These are phyloP conservation scores for Bubo scandiacus DNA, from an alignment of 2,113 vertebrate species.

Conservation along the genomic window DNA sequence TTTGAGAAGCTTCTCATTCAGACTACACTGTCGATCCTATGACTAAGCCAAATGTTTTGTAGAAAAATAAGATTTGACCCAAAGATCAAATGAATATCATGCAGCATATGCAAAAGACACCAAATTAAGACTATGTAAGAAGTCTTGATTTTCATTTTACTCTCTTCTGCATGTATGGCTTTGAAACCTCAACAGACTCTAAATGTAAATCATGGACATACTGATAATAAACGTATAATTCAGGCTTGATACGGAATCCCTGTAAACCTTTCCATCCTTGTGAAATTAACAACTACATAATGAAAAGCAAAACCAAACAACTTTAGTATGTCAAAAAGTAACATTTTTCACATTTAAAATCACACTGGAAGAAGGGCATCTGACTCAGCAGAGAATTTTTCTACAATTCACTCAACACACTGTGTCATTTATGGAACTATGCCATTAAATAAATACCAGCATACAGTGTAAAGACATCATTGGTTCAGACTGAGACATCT, in stretches of 20 bases:
- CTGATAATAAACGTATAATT: background rate
- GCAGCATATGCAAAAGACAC: background rate
- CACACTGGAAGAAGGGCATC: background rate
- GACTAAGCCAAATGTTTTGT: background rate
- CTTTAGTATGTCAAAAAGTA: background rate
- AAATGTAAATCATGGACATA: background rate
- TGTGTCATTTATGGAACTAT: background rate
- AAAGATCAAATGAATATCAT: background rate
- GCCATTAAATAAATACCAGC: background rate
- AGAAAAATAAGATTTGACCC: background rate
- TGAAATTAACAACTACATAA: background rate
- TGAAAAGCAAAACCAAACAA: background rate
- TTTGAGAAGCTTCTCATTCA: background rate
- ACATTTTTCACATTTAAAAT: background rate
- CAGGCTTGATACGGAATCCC: background rate
- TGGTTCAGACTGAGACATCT: background rate
- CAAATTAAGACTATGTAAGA: background rate
- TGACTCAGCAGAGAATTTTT: background rate
- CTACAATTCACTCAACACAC: background rate
- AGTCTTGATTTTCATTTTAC: background rate
- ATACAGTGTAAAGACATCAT: background rate
- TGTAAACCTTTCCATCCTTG: background rate
- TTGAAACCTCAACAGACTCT: background rate
- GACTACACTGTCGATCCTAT: background rate
- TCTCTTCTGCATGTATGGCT: background rate